Base-by-base conservation (phyloP, 2,113 vertebrate species). In the Urocolius indicus region DNA sequence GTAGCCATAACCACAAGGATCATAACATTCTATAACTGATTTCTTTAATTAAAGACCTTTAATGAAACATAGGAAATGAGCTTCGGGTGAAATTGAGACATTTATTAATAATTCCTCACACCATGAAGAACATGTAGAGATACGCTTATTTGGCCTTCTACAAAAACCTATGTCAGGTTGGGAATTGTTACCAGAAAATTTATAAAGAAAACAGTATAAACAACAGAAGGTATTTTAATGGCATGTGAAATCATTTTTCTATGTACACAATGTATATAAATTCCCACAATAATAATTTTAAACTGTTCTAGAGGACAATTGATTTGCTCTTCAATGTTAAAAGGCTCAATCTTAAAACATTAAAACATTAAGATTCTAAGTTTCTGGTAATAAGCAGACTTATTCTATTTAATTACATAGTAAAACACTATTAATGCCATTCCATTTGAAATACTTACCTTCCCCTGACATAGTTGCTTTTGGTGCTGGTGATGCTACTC, bases 401-500 rank as follows among this genome's bases (percentile, higher is more conserved):
- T 61, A 9, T 6, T 55, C 48, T 87, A 52, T 30, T 73, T 17
- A 72, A 18, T 32, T 46, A 24, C 71, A 43, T 9, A 65, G 24
- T 3, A 45, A 77, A 77, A 74, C 63, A 74, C 48, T 34, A 68
- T 41, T 55, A 87, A 57, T 29, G 21, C 22, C 51, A 65, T 11
- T 9, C 41, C 55, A 43, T 14, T 79, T 30, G 45, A 78, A 66
- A 72, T 36, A 66, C 97, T 98, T 98, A 99, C 99, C 99, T 99
- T 99, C 99, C 94, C 99, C 99, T 38, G 98, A 97, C 16, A 98
- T 67, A 0, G 98, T 83, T 16, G 98, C 92, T 97, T 99, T 99
- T 87, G 98, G 96, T 19, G 99, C 99, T 66, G 99, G 99, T 45
- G 99, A 99, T 54, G 98, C 98, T 24, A 99, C 98, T 75, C 99